These are phyloP conservation scores for Cromileptes altivelis DNA, from an alignment of 2,113 vertebrate genomes.

Conservation along the genomic window DNA sequence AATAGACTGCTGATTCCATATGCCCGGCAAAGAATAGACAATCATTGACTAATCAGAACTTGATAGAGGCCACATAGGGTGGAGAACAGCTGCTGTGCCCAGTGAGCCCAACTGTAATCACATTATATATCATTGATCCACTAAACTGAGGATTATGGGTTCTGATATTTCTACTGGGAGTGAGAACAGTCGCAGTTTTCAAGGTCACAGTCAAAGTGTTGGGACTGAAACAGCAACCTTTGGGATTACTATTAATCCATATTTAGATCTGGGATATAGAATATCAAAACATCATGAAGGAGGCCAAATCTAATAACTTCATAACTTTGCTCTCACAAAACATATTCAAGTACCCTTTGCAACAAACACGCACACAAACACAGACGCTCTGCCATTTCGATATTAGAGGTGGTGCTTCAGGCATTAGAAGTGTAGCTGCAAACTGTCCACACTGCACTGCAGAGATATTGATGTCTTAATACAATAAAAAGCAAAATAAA, in stretches of 20 bases:
- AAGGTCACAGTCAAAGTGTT: constrained; percentile 28
- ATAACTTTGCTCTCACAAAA: neutral
- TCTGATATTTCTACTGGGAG: constrained; percentile 48
- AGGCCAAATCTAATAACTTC: constrained; percentile 4
- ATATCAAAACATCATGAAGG: neutral
- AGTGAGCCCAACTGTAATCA: constrained; percentile 68
- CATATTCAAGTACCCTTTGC: neutral
- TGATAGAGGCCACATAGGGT: constrained; percentile 71
- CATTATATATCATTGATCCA: constrained; percentile 77
- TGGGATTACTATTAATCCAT: constrained; percentile 11
- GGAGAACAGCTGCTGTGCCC: constrained; percentile 72
- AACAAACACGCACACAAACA: constrained; percentile 4
- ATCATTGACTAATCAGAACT: constrained; percentile 82
- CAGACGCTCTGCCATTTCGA: neutral
- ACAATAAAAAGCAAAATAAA: constrained; percentile 89
- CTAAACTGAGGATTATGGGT: constrained; percentile 64
- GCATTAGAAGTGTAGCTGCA: constrained; percentile 57
- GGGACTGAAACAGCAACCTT: neutral
- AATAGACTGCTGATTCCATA: constrained; percentile 81
- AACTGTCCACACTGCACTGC: constrained; percentile 76
- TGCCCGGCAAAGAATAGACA: constrained; percentile 77
- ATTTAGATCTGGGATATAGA: constrained; percentile 15
- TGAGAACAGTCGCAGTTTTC: constrained; percentile 30
- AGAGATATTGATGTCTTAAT: constrained; percentile 86
- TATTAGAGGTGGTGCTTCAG: constrained; percentile 52